Conservation (phyloP, 2,888 invertebrate species). For the Drosophila leonis region DNA sequence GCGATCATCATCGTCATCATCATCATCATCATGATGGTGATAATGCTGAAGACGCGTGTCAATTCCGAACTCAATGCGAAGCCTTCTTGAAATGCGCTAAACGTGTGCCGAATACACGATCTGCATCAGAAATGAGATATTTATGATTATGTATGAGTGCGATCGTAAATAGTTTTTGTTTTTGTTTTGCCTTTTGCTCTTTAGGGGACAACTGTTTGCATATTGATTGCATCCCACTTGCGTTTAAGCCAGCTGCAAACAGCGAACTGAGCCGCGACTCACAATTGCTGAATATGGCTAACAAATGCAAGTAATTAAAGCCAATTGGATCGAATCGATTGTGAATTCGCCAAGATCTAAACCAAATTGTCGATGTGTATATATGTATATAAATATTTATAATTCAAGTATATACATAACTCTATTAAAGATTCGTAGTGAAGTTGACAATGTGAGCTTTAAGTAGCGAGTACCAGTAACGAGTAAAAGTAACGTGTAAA, state of each 20-base stretch:
- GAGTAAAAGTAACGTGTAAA: too few relatives aligned
- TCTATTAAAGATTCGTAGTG: background rate
- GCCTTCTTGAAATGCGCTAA: constrained; percentile 60
- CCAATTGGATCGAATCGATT: constrained; percentile 26
- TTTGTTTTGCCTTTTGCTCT: background rate
- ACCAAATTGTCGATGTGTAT: background rate
- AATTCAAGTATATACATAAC: background rate
- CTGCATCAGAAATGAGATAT: constrained; percentile 40
- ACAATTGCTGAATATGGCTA: constrained; percentile 15
- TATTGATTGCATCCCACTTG: constrained; percentile 38
- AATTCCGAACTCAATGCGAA: constrained; percentile 19
- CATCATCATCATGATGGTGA: constrained; percentile 1
- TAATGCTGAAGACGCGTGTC: constrained; percentile 40
- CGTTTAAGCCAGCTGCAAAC: constrained; percentile 1
- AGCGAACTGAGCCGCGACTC: constrained; percentile 3
- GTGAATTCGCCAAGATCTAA: background rate
- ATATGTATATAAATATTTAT: background rate
- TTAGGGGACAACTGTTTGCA: constrained; percentile 27
- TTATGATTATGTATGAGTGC: constrained; percentile 46
- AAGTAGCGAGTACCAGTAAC: background rate
- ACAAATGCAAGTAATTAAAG: constrained; percentile 10
- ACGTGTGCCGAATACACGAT: constrained; percentile 72
- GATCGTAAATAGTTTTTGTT: constrained; percentile 48
- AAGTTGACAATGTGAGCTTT: too few relatives aligned
- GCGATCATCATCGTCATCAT: constrained; percentile 4